Evolutionary conservation across 1,140 invertebrate species (phyloP).

Genomic region (Heterodera schachtii): DNA sequence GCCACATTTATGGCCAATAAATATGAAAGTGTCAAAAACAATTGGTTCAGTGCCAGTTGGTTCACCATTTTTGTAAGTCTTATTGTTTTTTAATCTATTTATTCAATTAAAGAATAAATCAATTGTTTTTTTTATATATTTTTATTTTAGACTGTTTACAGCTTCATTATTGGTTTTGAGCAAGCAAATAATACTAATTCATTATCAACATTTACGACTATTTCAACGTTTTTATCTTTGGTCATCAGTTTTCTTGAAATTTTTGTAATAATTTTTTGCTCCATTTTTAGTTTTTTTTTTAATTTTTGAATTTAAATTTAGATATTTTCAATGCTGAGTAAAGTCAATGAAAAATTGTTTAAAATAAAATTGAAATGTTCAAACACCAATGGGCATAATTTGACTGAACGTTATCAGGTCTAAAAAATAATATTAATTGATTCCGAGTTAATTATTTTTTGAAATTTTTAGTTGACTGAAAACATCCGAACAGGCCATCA

Average conservation of each 20-base stretch:
- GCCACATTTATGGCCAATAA: not conserved
- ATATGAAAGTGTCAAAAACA: not conserved
- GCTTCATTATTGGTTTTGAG: not conserved
- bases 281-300: no score
- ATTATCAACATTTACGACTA: not conserved
- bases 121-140: no score
- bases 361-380: not conserved
- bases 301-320: not conserved
- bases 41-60: not conserved
- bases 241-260: not conserved
- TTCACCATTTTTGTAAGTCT: not conserved
- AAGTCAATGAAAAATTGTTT: not conserved
- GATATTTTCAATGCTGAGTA: not conserved
- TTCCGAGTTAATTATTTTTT: not conserved
- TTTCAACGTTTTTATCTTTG: not conserved
- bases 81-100: no score
- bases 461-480: not conserved
- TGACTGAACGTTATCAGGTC: not conserved
- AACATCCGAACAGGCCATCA: conserved; percentile 3
- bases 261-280: not conserved
- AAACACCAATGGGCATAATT: not conserved
- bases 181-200: not conserved
- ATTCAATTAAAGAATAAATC: not conserved
- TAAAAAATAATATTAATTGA: not conserved
- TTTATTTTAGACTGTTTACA: not conserved